Conservation (phyloP, 2,888 invertebrate genomes). For the Caenorhabditis drosophilae region DNA sequence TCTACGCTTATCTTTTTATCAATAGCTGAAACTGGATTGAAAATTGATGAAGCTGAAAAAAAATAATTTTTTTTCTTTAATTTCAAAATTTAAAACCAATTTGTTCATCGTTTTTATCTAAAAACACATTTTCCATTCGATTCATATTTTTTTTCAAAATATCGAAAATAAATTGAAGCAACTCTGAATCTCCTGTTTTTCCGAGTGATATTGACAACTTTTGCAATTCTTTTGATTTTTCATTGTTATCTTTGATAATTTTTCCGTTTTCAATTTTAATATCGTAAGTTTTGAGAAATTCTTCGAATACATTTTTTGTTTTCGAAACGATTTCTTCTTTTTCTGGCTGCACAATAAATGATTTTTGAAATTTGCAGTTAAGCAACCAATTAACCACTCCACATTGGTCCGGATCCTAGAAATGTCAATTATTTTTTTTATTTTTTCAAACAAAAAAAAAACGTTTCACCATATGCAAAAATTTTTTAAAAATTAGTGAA, state of each 20-base stretch:
- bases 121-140: conserved; percentile 2
- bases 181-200: conserved; percentile 6
- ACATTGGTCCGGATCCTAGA: conserved; percentile 11
- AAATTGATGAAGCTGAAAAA: conserved; percentile 4
- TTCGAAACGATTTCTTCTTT: not conserved
- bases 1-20: no score
- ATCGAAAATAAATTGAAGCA: conserved; percentile 8
- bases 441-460: not conserved
- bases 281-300: not conserved
- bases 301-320: not conserved
- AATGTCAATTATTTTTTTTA: not conserved
- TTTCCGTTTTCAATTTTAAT: conserved; percentile 1
- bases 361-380: conserved; percentile 10
- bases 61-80: no score
- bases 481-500: not conserved
- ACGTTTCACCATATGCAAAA: conserved; percentile 1
- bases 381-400: conserved; percentile 29
- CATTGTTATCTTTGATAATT: not conserved
- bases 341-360: not conserved
- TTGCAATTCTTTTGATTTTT: not conserved
- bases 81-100: no score
- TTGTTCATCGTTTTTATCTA: no score
- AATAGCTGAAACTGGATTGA: conserved; percentile 5
- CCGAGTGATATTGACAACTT: conserved; percentile 9
- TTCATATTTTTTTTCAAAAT: conserved; percentile 5